These are phyloP conservation scores for Distichodus sexfasciatus DNA, from an alignment of 2,797 vertebrate genomes.

Conservation along the genomic window DNA sequence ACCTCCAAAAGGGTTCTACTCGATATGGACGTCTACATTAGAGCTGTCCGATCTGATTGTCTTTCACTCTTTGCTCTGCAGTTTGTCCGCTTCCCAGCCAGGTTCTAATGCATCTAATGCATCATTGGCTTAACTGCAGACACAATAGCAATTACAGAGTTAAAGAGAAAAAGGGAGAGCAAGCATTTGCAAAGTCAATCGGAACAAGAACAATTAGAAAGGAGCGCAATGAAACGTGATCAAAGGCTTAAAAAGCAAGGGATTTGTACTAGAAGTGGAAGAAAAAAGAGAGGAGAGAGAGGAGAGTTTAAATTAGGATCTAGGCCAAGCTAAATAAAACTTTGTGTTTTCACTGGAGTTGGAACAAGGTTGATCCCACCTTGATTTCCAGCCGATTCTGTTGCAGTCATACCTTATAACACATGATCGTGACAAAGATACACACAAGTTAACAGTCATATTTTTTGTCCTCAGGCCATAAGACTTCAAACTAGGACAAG, in stretches of 20 bases:
- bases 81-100: background rate
- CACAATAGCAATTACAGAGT: conserved; percentile 10
- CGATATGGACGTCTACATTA: conserved; percentile 8
- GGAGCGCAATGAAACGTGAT: conserved; percentile 19
- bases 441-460: too few relatives aligned
- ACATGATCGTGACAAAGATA: too few relatives aligned
- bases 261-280: conserved; percentile 18
- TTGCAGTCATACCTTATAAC: background rate
- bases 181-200: conserved; percentile 32
- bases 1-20: background rate
- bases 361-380: background rate
- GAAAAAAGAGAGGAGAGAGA: background rate
- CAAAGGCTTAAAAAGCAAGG: conserved; percentile 11
- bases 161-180: background rate
- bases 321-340: conserved; percentile 35
- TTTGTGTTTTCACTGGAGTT: background rate
- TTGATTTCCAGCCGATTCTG: background rate
- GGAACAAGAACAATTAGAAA: conserved; percentile 12
- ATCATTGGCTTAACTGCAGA: conserved; percentile 5
- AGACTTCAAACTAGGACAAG: too few relatives aligned
- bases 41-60: conserved; percentile 2
- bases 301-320: conserved; percentile 16
- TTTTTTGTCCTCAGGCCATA: too few relatives aligned
- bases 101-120: background rate
- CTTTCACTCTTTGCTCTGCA: background rate